phyloP scores from a whole-genome alignment of 2,797 vertebrate species.

The Lacerta agilis region DNA sequence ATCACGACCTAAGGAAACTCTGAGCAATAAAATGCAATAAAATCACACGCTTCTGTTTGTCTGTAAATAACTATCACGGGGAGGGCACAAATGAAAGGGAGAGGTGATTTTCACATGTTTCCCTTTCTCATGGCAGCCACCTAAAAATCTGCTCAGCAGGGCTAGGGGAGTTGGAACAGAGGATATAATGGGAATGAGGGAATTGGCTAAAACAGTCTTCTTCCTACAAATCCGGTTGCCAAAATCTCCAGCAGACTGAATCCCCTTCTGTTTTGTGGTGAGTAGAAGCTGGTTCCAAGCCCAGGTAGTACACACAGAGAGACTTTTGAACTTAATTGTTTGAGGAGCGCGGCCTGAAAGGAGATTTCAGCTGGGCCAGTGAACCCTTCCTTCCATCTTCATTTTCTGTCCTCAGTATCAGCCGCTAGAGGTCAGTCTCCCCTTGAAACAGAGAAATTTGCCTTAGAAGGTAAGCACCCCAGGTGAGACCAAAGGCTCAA shows the following conservation, averaged over 20 bases:
- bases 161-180: neutral
- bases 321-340: too few relatives aligned
- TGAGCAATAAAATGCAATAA: too few relatives aligned
- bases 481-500: neutral
- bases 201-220: neutral
- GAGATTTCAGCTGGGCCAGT: too few relatives aligned
- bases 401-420: neutral
- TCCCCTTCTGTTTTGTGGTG: neutral
- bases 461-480: neutral
- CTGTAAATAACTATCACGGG: too few relatives aligned
- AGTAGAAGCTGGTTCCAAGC: too few relatives aligned
- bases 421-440: constrained; percentile 1
- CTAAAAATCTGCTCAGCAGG: neutral
- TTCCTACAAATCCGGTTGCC: neutral
- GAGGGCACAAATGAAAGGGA: too few relatives aligned
- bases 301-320: too few relatives aligned
- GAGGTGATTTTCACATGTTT: neutral
- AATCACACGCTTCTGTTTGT: too few relatives aligned
- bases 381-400: too few relatives aligned
- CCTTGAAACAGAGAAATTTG: neutral
- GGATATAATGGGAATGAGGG: neutral
- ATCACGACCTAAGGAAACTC: too few relatives aligned
- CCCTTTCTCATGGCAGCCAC: neutral
- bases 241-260: neutral
- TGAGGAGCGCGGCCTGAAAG: too few relatives aligned